Base-by-base conservation (phyloP, 1,140 invertebrate species). In the Zaprionus davidi region DNA sequence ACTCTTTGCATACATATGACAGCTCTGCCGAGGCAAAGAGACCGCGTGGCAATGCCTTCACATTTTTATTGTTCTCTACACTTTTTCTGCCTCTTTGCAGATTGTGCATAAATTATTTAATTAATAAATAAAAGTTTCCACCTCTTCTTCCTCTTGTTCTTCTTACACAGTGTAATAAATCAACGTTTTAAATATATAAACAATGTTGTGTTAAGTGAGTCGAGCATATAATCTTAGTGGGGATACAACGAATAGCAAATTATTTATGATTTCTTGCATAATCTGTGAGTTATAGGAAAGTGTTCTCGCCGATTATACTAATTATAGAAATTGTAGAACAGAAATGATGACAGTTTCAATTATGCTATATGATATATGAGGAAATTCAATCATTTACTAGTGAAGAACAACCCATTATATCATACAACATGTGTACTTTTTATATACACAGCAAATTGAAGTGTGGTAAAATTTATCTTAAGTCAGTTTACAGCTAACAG, bases 41-140 rank as follows among this genome's bases (percentile, higher is more conserved):
- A 15, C 36, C 36, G 36, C 17, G 5, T 15, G 36, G 36, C 36
- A 12, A 38, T 38, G 36, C 5, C 38, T n/a, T 41, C 38, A 41
- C 13, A 41, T n/a, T 41, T n/a, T 11, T 22, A 5, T 51, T 6
- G 5, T 49, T 51, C 24, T 24, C 22, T 13, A 24, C 12, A 12
- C 46, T 51, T 51, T 51, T 51, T 22, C 4, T 7, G 9, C 7
- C n/a, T 1, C 20, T 49, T 17, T 49, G 20, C n/a, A 24, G 12
- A 4, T 49, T 24, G 17, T 24, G 20, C 46, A 51, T 51, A 51
- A 51, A 51, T 51, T 51, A 51, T 51, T 51, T 51, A 51, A 56
- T 56, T 56, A 56, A 56, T 28, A 56, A 56, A 56, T 3, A 56
- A n/a, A 15, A 26, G n/a, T 46, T 34, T 3, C 31, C 9, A 34